A percentile compares a stretch with the other conserved stretches of the same genome.
Conservation (phyloP, 2,888 invertebrate species). For the Sycophila texana region DNA sequence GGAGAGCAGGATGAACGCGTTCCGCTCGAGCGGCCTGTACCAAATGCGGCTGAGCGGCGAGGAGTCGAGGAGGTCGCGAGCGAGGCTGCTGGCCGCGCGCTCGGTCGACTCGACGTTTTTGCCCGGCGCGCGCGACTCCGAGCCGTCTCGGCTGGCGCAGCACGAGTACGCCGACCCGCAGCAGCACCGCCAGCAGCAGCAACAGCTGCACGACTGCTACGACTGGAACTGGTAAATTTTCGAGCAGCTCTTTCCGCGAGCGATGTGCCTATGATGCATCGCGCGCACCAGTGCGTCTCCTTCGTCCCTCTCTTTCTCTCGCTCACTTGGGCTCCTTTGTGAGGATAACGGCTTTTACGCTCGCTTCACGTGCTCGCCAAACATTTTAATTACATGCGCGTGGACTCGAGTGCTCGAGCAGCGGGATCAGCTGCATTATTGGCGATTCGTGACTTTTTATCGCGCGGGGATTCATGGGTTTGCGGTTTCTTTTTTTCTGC, state of each 20-base stretch:
- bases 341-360: too few species aligned
- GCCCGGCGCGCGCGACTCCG: slow-evolving; percentile 6
- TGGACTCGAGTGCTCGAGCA: too few species aligned
- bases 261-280: background rate
- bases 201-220: slow-evolving; percentile 5
- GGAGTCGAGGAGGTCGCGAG: slow-evolving; percentile 48
- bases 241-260: background rate
- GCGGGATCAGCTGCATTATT: too few species aligned
- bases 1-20: slow-evolving; percentile 51
- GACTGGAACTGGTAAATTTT: slow-evolving; percentile 38
- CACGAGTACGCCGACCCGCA: background rate
- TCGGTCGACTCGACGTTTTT: slow-evolving; percentile 49
- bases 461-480: too few species aligned
- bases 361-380: too few species aligned
- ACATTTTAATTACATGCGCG: too few species aligned
- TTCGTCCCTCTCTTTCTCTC: too few species aligned
- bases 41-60: slow-evolving; percentile 53
- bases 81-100: slow-evolving; percentile 49
- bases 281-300: too few species aligned
- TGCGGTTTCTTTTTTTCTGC: too few species aligned
- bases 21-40: slow-evolving; percentile 53
- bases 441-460: too few species aligned
- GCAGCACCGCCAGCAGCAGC: slow-evolving; percentile 1
- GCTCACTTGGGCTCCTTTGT: too few species aligned
- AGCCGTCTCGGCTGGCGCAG: too few species aligned